Evolutionary conservation across 2,888 invertebrate genomes (phyloP).

Genomic region (Platycheirus rosarum): DNA sequence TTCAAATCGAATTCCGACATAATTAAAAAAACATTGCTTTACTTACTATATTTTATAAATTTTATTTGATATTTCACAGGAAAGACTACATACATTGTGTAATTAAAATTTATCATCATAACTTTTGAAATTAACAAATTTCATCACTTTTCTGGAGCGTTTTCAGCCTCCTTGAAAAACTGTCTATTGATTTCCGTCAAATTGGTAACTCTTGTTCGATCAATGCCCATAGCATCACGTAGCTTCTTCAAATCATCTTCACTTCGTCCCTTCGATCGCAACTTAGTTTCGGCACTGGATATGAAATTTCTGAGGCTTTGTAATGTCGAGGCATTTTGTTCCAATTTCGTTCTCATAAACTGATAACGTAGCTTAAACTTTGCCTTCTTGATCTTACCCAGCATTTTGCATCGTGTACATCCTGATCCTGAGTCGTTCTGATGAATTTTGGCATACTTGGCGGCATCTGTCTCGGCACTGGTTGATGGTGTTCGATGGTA

Average conservation of each 20-base stretch:
- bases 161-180: background rate
- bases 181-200: slow-evolving; percentile 26
- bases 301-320: slow-evolving; percentile 78
- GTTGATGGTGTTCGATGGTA: slow-evolving; percentile 75
- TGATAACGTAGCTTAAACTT: slow-evolving; percentile 78
- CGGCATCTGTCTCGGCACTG: slow-evolving; percentile 12
- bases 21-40: no score
- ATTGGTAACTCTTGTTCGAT: slow-evolving; percentile 48
- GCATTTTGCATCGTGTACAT: slow-evolving; percentile 79
- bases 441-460: slow-evolving; percentile 68
- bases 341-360: slow-evolving; percentile 77
- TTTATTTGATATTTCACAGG: no score
- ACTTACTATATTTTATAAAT: no score
- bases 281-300: slow-evolving; percentile 77
- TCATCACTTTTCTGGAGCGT: background rate
- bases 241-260: slow-evolving; percentile 75
- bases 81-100: no score
- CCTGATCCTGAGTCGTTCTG: no score
- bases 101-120: no score
- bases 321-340: slow-evolving; percentile 76
- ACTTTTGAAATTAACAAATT: no score
- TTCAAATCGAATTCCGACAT: no score
- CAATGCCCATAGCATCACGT: slow-evolving; percentile 76
- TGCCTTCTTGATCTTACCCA: slow-evolving; percentile 80
- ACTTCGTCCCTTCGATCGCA: slow-evolving; percentile 76